Evolutionary conservation across 2,888 invertebrate genomes (phyloP).

Genomic region (Endotricha flammealis): DNA sequence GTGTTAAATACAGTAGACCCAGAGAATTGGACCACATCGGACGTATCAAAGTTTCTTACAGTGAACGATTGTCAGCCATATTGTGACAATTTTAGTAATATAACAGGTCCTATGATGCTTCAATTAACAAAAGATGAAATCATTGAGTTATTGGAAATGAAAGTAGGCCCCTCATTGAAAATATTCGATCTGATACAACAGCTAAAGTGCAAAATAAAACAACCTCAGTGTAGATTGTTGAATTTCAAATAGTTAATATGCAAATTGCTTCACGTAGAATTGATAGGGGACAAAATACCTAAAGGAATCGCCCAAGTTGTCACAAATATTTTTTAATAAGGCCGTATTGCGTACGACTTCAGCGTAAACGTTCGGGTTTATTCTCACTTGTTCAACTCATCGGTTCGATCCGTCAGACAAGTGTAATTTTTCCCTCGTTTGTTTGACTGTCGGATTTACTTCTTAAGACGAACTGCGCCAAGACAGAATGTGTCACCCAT

Average conservation of each 20-base stretch:
- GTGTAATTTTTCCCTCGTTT: no score
- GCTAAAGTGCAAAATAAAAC: constrained; percentile 90
- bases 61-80: constrained; percentile 90
- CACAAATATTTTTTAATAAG: no score
- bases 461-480: no score
- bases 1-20: constrained; percentile 71
- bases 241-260: constrained; percentile 43
- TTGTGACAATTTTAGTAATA: constrained; percentile 82
- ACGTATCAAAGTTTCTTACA: constrained; percentile 93
- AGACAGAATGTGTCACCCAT: no score
- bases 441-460: no score
- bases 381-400: no score
- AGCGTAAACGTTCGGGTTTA: no score
- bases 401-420: no score
- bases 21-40: constrained; percentile 85
- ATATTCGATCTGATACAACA: constrained; percentile 95
- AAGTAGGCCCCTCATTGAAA: constrained; percentile 96
- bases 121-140: constrained; percentile 93
- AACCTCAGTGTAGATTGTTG: constrained; percentile 79
- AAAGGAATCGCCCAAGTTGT: no score
- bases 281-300: neutral
- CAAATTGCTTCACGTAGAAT: constrained; percentile 13
- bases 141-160: constrained; percentile 92
- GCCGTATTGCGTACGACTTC: no score
- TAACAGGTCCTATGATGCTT: constrained; percentile 89